phyloP scores from a whole-genome alignment of 2,113 vertebrate genomes.

The Callaeas wilsoni region DNA sequence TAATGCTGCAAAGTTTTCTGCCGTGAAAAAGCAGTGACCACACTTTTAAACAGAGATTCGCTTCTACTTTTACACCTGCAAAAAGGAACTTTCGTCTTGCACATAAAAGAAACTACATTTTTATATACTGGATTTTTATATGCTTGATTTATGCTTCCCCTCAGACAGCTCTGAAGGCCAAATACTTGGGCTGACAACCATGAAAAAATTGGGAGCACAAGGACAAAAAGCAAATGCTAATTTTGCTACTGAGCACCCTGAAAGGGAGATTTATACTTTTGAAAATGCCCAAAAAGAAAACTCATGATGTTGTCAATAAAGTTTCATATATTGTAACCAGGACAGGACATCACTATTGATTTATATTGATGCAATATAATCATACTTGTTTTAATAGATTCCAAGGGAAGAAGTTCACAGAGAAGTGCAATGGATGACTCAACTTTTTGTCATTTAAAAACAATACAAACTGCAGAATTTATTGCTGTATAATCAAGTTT shows the following conservation, averaged over 20 bases:
- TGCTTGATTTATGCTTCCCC: slow-evolving; percentile 21
- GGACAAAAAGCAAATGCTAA: slow-evolving; percentile 61
- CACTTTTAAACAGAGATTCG: background rate
- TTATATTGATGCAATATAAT: slow-evolving; percentile 25
- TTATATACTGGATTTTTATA: background rate
- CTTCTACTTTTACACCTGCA: background rate
- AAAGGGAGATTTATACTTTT: slow-evolving; percentile 55
- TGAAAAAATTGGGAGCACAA: slow-evolving; percentile 39
- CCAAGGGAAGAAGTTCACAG: background rate
- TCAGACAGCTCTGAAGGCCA: slow-evolving; percentile 14
- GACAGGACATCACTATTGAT: slow-evolving; percentile 4
- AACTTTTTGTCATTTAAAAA: slow-evolving; percentile 37
- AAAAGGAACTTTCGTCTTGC: background rate
- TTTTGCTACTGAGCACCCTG: slow-evolving; percentile 18
- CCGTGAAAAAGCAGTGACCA: background rate
- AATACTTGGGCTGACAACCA: slow-evolving; percentile 49
- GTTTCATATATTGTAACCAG: slow-evolving; percentile 12
- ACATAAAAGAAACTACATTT: background rate
- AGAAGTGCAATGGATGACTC: background rate
- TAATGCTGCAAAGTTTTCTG: background rate
- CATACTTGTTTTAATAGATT: background rate
- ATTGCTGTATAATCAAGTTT: slow-evolving; percentile 23
- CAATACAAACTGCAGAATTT: slow-evolving; percentile 47
- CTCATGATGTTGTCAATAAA: slow-evolving; percentile 21
- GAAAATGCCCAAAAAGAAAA: slow-evolving; percentile 45